Base-by-base conservation (phyloP, 1,140 invertebrate species). In the Cydia amplana region DNA sequence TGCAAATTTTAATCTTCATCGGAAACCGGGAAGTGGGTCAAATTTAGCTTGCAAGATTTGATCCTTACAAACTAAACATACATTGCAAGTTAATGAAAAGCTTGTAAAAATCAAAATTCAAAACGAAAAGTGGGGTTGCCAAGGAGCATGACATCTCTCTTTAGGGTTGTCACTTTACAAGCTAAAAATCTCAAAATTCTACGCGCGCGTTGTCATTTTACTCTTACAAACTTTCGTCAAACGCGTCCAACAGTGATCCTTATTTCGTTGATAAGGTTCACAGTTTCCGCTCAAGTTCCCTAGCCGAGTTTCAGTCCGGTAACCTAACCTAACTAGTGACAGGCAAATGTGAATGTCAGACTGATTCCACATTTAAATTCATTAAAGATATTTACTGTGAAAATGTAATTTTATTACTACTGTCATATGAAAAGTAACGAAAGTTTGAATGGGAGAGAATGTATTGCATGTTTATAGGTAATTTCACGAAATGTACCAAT, bases 251-350 rank as follows among this genome's bases (percentile, higher is more conserved):
- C 65, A 70, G 16, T 70, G 32, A 40, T 14, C 32, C 65, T 70
- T 73, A 55, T 73, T 73, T 20, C n/a, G 28, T 73, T 49, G 9
- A 28, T 4, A 51, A 51, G 28, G 43, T n/a, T 28, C 20, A 73
- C 5, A 25, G 51, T 60, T 7, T 43, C 32, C 55, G 55, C 32
- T 73, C 4, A 23, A 51, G 23, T 73, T 55, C 46, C 55, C 51
- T 51, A 73, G 72, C 51, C 72, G 72, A 73, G 25, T 73, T 73
- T 55, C 46, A 60, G 46, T 73, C 51, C 46, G 43, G 32, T 36
- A 60, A 55, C 25, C 25, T 73, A 55, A 55, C 46, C 46, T 60
- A 49, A 40, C 20, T 16, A 14, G 18, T 49, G 51, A 55, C 72
- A 55, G 51, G 46, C 46, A 28, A 55, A 73, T 55, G 72, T 49